Percentiles rank a stretch among this genome's conserved stretches.
These are phyloP conservation scores for Misgurnus anguillicaudatus DNA, from an alignment of 2,113 vertebrate genomes.

Conservation along the genomic window DNA sequence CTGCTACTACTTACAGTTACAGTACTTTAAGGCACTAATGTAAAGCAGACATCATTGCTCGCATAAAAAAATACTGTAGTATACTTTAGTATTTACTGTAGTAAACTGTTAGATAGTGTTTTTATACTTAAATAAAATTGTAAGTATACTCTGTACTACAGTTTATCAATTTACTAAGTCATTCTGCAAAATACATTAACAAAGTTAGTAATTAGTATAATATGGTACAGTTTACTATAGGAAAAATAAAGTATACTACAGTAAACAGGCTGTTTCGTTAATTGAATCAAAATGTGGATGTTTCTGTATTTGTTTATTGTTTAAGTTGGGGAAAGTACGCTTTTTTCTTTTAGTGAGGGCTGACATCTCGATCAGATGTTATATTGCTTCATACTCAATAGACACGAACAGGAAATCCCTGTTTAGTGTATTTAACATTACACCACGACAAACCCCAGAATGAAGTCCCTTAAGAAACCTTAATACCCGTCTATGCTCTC, in stretches of 20 bases:
- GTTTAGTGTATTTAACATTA: slow-evolving; percentile 34
- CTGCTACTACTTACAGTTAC: slow-evolving; percentile 67
- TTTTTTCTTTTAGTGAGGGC: neutral
- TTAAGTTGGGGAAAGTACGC: neutral
- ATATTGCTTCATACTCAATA: neutral
- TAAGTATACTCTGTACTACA: no score
- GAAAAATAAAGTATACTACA: neutral
- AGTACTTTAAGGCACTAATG: slow-evolving; percentile 52
- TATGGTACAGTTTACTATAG: no score
- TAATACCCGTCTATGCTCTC: slow-evolving; percentile 34
- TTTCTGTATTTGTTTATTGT: neutral
- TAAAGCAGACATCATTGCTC: neutral
- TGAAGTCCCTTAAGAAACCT: slow-evolving; percentile 29
- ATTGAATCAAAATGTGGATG: slow-evolving; percentile 40
- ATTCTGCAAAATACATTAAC: no score
- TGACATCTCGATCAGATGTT: neutral
- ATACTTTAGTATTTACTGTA: no score
- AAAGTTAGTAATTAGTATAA: no score
- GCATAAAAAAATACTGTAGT: no score
- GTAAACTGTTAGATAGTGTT: no score
- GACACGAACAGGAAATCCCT: neutral
- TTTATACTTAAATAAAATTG: no score
- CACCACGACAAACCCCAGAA: neutral
- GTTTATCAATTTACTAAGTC: no score
- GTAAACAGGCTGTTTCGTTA: slow-evolving; percentile 53